Evolutionary conservation across 2,888 invertebrate genomes (phyloP), one percentile per base, ranked within the genome.

Genomic region (Drosophila mulleri): DNA sequence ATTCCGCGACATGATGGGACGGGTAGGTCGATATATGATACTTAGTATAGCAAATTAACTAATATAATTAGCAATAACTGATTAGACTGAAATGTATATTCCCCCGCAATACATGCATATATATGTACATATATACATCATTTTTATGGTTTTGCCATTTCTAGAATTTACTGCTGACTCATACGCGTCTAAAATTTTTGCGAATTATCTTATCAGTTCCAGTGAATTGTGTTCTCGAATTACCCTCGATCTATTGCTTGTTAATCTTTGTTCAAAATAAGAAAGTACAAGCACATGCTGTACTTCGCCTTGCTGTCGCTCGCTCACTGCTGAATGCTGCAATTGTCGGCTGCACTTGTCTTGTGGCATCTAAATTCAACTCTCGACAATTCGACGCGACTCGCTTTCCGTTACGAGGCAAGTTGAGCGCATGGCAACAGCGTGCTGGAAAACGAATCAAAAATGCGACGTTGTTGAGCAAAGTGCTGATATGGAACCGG

Each of bases 1-100:
- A 90, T 95, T 95, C 91, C 95, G 95, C 80, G 95, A 95, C 87
- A 94, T 95, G 90, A 94, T 95, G 93, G 94, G 94, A 93, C 95
- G 95, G 96, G 96, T 96, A 95, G 76, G 91, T 59, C 39, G 39
- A 29, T 16, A 39, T 32, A 29, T 39, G 4, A 41, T 45, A 3
- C 59, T 4, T 41, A 63, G 23, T 62, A n/a, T 64, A 62, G 39
- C 12, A 11, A 50, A 42, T 18, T 60, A 41, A 50, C 26, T 42
- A 26, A 37, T 41, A 18, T 11, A n/a, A 50, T 44, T 42, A 52
- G 26, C 35, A 37, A 16, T 29, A 20, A 47, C 18, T 44, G 32
- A 68, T 59, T n/a, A 20, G 8, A 20, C 14, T 9, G 37, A n/a
- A 44, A 37, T 58, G 35, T 58, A 8, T 5, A 41, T 53, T 59